Conservation (phyloP, 2,113 vertebrate species). For the Chaetodon auriga region DNA sequence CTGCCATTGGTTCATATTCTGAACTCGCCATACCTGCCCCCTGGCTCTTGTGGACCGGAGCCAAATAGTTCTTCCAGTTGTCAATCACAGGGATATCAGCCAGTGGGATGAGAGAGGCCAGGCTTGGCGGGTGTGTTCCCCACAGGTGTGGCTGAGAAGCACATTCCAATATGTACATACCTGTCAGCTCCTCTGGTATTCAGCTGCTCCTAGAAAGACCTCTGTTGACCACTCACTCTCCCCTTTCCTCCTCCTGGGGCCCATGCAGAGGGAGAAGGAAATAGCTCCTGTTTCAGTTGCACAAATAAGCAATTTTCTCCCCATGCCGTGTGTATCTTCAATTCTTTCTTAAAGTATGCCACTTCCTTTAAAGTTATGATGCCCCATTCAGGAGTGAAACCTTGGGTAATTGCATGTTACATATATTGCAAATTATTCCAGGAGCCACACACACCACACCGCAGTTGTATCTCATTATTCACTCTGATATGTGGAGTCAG, state of each 20-base stretch:
- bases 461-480: constrained; percentile 32
- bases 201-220: constrained; percentile 71
- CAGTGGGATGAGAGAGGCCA: constrained; percentile 78
- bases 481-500: constrained; percentile 35
- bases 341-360: background rate
- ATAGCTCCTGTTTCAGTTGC: constrained; percentile 45
- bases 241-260: constrained; percentile 56
- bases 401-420: background rate
- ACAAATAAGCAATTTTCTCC: constrained; percentile 38
- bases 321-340: constrained; percentile 22
- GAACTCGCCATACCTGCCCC: constrained; percentile 76
- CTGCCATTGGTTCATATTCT: constrained; percentile 74
- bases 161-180: constrained; percentile 84
- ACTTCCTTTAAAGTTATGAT: constrained; percentile 15
- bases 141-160: constrained; percentile 82
- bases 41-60: constrained; percentile 51
- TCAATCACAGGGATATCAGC: constrained; percentile 74
- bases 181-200: constrained; percentile 81
- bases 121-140: constrained; percentile 67
- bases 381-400: background rate
- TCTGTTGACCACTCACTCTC: constrained; percentile 56
- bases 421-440: background rate
- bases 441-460: background rate
- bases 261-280: constrained; percentile 52
- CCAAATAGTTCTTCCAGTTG: constrained; percentile 73